These are phyloP conservation scores for Ichneumon xanthorius DNA, from an alignment of 2,888 invertebrate species.

Conservation along the genomic window DNA sequence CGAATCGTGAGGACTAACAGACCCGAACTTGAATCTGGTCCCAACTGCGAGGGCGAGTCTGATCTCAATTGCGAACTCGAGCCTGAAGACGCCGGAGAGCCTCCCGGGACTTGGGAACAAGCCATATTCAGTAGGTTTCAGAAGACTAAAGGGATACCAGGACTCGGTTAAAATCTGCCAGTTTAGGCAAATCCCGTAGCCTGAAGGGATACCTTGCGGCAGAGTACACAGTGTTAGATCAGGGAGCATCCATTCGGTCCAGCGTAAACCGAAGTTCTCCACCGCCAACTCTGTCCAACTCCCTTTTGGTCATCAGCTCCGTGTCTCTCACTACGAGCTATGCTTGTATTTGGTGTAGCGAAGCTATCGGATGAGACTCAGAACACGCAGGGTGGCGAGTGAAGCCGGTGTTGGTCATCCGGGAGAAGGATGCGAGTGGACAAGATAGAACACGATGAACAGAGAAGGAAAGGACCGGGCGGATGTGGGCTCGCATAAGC, in stretches of 20 bases:
- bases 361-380: conserved; percentile 21
- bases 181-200: not conserved
- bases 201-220: not conserved
- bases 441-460: conserved; percentile 43
- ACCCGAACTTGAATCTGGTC: not conserved
- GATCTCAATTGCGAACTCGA: not conserved
- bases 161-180: not conserved
- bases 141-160: not conserved
- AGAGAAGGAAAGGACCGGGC: conserved; percentile 65
- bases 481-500: conserved; percentile 74
- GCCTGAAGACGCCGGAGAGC: not conserved
- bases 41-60: not conserved
- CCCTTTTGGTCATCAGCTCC: conserved; percentile 23
- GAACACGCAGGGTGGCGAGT: conserved; percentile 33
- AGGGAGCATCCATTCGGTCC: conserved; percentile 15
- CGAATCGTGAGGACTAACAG: not conserved
- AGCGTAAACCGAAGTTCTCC: conserved; percentile 22
- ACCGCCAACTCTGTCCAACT: conserved; percentile 18
- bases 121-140: not conserved
- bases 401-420: conserved; percentile 65
- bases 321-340: conserved; percentile 1
- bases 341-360: conserved; percentile 19
- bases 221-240: conserved; percentile 2
- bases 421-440: conserved; percentile 53
- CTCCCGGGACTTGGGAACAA: not conserved